Evolutionary conservation across 2,888 invertebrate species (phyloP), one percentile per base, ranked within the genome.

Genomic region (Brachylomia viminalis): DNA sequence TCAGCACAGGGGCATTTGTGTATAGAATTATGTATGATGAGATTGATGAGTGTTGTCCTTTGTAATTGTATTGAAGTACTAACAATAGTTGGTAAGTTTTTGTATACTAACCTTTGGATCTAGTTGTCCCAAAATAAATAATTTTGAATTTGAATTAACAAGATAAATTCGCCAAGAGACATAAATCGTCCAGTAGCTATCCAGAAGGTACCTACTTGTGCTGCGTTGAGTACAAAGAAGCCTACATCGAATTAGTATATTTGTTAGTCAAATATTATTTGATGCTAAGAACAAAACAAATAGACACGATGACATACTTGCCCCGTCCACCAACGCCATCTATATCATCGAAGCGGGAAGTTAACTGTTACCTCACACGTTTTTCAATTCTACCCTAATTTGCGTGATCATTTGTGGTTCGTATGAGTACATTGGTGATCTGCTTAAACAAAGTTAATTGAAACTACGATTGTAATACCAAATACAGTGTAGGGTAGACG

Each of bases 361-460:
- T 33, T 59, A 61, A 61, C 4, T 38, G n/a, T n/a, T 0, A 7
- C 13, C n/a, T n/a, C n/a, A n/a, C n/a, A 7, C 15, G 13, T 27
- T 58, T 54, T 54, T 33, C 20, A 13, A 33, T 45, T 0, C 72
- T 74, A 70, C 58, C 58, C 58, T 69, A 59, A 47, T 59, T 70
- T 73, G 0, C 5, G 0, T 64, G 6, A 23, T n/a, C 54, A 27
- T 66, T 33, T 7, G 10, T 66, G 15, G 13, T 17, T 47, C 47
- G 30, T 76, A 61, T 71, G 77, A 78, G 80, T 72, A 77, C 76
- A 85, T 77, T 79, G 76, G 23, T 27, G 56, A 64, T 78, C 11
- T 61, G 13, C 49, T 52, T 38, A 20, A 8, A 77, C 30, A 62
- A 69, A n/a, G n/a, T n/a, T n/a, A n/a, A 65, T 10, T 23, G 38